Percentiles rank a stretch among this genome's conserved stretches.
phyloP scores from a whole-genome alignment of 1,140 invertebrate species.

The Drosophila varians region DNA sequence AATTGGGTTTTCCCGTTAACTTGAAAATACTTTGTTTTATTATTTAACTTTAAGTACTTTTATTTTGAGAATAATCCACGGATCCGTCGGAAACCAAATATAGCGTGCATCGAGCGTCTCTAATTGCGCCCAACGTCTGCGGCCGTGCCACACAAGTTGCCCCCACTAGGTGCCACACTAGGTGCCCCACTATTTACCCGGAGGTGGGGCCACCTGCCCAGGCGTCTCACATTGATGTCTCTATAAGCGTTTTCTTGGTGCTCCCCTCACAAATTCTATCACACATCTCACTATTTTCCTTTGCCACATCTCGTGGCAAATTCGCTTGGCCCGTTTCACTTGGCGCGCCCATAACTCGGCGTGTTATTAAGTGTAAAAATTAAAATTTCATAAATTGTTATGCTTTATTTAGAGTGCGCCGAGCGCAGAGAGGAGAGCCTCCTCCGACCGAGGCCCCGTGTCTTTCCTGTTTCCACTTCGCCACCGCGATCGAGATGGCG shows the following conservation, averaged over 20 bases:
- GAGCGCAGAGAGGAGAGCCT: conserved; percentile 16
- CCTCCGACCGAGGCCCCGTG: conserved; percentile 22
- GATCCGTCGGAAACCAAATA: conserved; percentile 37
- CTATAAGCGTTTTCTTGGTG: conserved; percentile 27
- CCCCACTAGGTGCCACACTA: neutral
- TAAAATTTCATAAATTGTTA: conserved; percentile 81
- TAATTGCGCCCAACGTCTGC: conserved; percentile 67
- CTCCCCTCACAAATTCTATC: neutral
- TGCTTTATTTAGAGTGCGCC: conserved; percentile 73
- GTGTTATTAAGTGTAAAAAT: conserved; percentile 81
- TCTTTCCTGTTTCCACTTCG: conserved; percentile 40
- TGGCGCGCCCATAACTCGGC: conserved; percentile 64
- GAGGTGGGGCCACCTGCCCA: conserved; percentile 55
- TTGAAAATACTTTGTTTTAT: neutral
- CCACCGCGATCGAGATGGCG: neutral
- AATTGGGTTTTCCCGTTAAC: neutral
- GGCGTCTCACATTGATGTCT: conserved; percentile 70
- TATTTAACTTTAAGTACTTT: neutral
- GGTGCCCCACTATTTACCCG: neutral
- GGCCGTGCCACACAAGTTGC: conserved; percentile 65
- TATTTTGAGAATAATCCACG: conserved; percentile 23
- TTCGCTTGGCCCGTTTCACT: conserved; percentile 48
- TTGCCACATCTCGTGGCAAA: neutral
- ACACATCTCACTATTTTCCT: neutral
- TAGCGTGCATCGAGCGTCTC: conserved; percentile 46